phyloP scores from a whole-genome alignment of 2,113 vertebrate species.

The Uropsilus gracilis region DNA sequence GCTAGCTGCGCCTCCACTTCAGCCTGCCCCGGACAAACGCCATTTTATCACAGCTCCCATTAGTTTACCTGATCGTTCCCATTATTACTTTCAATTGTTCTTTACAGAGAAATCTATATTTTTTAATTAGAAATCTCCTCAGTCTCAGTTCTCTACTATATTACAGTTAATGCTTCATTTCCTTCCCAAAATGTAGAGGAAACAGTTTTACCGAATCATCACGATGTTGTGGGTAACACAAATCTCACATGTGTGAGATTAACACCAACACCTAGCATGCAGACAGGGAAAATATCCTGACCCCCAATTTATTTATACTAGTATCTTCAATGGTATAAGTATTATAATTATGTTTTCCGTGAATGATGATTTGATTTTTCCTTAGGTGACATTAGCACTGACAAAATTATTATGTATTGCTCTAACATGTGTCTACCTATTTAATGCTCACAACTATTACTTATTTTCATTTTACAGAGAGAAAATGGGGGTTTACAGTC shows the following conservation, averaged over 20 bases:
- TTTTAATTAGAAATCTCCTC: neutral
- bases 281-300: neutral
- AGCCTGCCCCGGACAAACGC: conserved; percentile 82
- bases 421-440: neutral
- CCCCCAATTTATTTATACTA: neutral
- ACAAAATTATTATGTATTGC: neutral
- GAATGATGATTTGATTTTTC: neutral
- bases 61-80: neutral
- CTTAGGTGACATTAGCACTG: neutral
- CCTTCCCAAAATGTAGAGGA: neutral
- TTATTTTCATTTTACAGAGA: neutral
- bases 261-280: neutral
- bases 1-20: conserved; percentile 95
- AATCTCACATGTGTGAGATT: neutral
- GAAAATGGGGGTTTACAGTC: neutral
- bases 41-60: neutral
- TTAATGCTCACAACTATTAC: neutral
- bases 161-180: neutral
- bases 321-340: neutral
- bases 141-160: neutral
- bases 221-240: accelerated
- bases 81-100: neutral
- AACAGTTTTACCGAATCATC: neutral
- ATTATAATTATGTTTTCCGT: neutral
- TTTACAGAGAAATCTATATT: neutral